Conservation (phyloP, 92 coral and sea anemone genomes). For the Parazoanthus swiftii region DNA sequence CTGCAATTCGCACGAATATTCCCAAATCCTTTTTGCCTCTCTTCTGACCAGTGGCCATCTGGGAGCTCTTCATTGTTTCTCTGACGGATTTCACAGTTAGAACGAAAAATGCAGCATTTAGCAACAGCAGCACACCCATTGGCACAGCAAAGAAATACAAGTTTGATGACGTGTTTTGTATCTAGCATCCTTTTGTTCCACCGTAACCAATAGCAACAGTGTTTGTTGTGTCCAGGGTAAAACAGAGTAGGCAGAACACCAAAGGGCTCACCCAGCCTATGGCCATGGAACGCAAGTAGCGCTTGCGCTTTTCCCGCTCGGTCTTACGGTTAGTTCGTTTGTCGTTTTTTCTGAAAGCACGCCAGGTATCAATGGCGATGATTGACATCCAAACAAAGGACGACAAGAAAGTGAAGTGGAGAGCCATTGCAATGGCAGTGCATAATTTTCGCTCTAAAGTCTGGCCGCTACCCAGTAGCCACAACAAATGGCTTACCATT, state of each 20-base stretch:
- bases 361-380: conserved; percentile 61
- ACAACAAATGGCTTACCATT: no score
- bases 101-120: conserved; percentile 47
- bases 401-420: conserved; percentile 53
- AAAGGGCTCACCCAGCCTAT: conserved; percentile 65
- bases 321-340: conserved; percentile 29
- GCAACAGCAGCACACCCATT: not conserved
- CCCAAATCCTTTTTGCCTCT: not conserved
- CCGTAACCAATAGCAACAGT: conserved; percentile 57
- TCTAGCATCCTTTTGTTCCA: conserved; percentile 57
- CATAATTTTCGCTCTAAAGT: conserved; percentile 29
- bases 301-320: conserved; percentile 44
- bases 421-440: conserved; percentile 31
- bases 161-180: conserved; percentile 39
- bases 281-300: conserved; percentile 42
- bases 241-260: conserved; percentile 45
- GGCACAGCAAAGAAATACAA: conserved; percentile 32
- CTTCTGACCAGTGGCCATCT: conserved; percentile 36
- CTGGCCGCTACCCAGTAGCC: conserved; percentile 43
- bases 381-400: conserved; percentile 31
- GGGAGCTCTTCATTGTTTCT: not conserved
- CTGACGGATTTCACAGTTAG: conserved; percentile 55
- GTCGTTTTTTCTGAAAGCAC: conserved; percentile 47
- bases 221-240: conserved; percentile 57
- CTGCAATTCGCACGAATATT: no score